These are phyloP conservation scores for Synergus itoensis DNA, from an alignment of 2,888 invertebrate genomes.

Conservation along the genomic window DNA sequence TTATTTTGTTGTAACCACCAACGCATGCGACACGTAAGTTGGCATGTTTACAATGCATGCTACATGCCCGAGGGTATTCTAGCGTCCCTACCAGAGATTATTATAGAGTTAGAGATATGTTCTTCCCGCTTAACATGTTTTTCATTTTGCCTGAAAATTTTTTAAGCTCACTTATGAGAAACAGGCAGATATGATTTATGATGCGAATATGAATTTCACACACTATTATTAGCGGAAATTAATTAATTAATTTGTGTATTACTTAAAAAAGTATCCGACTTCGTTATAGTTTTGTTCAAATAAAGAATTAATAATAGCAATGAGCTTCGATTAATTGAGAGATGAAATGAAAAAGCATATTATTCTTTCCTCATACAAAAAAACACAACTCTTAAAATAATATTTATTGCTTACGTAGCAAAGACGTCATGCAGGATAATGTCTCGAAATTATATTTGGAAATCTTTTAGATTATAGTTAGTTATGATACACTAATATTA, in stretches of 20 bases:
- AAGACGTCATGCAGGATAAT: neutral
- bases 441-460: neutral
- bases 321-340: neutral
- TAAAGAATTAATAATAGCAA: too few relatives aligned
- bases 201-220: neutral
- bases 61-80: conserved; percentile 38
- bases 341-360: neutral
- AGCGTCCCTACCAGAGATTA: conserved; percentile 20
- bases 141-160: conserved; percentile 14
- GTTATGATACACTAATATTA: neutral
- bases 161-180: neutral
- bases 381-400: neutral
- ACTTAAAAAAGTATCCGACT: too few relatives aligned
- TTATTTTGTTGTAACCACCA: conserved; percentile 36
- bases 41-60: conserved; percentile 42
- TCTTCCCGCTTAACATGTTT: conserved; percentile 23
- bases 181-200: conserved; percentile 18
- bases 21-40: conserved; percentile 25
- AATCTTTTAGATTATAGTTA: neutral
- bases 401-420: neutral
- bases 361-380: neutral
- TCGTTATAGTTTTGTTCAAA: too few relatives aligned
- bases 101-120: conserved; percentile 35
- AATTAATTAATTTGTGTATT: too few relatives aligned
- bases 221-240: neutral